These are phyloP conservation scores for Acleris cristana DNA, from an alignment of 2,888 invertebrate species.

Conservation along the genomic window DNA sequence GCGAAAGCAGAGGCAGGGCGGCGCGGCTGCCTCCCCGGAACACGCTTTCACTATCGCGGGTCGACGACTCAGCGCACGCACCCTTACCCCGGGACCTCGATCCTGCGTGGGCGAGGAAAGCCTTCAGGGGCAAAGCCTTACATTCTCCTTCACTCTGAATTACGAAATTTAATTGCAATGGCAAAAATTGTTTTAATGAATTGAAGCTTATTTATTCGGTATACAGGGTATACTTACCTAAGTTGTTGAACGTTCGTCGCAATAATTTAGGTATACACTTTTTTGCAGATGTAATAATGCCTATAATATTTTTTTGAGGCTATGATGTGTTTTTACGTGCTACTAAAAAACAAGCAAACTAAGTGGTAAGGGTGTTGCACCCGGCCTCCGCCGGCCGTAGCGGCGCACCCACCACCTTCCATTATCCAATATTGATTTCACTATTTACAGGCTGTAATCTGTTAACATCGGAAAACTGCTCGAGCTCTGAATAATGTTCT, in stretches of 20 bases:
- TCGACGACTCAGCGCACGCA: conserved; percentile 76
- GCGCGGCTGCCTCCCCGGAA: conserved; percentile 76
- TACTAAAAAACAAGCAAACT: conserved; percentile 14
- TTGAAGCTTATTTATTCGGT: too few species aligned
- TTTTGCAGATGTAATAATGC: too few species aligned
- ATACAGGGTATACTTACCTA: too few species aligned
- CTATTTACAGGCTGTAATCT: conserved; percentile 76
- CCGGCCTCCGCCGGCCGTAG: conserved; percentile 52
- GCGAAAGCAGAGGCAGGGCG: conserved; percentile 78
- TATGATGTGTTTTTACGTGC: not conserved
- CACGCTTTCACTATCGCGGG: conserved; percentile 80
- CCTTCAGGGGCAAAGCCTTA: conserved; percentile 1
- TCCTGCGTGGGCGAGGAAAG: not conserved
- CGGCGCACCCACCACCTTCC: conserved; percentile 61
- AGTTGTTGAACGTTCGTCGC: too few species aligned
- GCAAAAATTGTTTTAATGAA: too few species aligned
- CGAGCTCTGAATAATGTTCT: conserved; percentile 49
- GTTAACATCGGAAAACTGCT: conserved; percentile 64
- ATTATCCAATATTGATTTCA: conserved; percentile 80
- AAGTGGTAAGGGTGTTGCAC: conserved; percentile 61
- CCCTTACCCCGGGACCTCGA: conserved; percentile 68
- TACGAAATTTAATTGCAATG: too few species aligned
- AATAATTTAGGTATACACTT: too few species aligned
- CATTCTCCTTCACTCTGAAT: too few species aligned
- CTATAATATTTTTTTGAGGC: too few species aligned